Evolutionary conservation across 2,888 invertebrate species (phyloP).

Genomic region (Malacosoma neustria): DNA sequence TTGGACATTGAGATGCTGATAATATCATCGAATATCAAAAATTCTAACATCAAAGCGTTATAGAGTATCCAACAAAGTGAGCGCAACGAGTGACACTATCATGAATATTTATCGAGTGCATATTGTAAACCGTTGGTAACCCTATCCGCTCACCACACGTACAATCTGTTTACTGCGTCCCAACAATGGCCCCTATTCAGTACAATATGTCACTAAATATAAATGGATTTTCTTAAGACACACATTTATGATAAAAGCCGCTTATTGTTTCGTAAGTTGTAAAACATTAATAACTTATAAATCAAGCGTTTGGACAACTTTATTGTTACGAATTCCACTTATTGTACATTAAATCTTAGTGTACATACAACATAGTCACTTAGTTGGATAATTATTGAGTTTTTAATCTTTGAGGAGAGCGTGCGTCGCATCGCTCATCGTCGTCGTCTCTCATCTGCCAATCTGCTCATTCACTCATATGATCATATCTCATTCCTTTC

Average conservation of each 20-base stretch:
- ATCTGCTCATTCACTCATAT: no score
- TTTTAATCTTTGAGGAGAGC: no score
- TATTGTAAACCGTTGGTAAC: constrained; percentile 16
- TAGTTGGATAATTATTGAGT: no score
- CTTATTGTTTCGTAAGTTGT: constrained; percentile 21
- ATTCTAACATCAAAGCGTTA: no score
- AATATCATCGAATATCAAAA: no score
- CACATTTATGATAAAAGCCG: constrained; percentile 21
- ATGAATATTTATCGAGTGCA: constrained; percentile 4
- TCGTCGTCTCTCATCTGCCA: no score
- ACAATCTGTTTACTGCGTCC: constrained; percentile 28
- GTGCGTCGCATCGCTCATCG: no score
- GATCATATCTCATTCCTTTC: no score
- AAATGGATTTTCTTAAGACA: constrained; percentile 34
- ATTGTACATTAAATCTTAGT: no score
- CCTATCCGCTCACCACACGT: constrained; percentile 29
- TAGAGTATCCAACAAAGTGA: no score
- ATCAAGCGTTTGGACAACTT: constrained; percentile 13
- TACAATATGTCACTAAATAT: constrained; percentile 52
- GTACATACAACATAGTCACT: no score
- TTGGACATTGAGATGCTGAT: no score
- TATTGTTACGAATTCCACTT: constrained; percentile 15
- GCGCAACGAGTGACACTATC: not conserved
- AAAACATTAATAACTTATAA: constrained; percentile 18
- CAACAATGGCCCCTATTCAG: constrained; percentile 49